A percentile compares a stretch with the other conserved stretches of the same genome.
Conservation (phyloP, 2,797 vertebrate genomes). For the Protonibea diacanthus region DNA sequence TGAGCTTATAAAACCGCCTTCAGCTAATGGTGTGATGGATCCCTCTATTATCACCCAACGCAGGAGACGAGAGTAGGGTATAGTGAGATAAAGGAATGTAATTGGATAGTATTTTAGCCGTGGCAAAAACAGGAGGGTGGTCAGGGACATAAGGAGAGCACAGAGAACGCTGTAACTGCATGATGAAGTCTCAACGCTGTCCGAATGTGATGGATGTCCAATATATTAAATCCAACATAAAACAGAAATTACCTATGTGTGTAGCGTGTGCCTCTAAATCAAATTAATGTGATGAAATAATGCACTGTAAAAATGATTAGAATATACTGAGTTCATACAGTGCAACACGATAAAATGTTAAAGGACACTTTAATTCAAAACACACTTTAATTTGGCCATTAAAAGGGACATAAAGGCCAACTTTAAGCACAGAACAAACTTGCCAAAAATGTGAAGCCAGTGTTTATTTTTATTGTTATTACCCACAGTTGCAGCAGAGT, state of each 20-base stretch:
- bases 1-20: conserved; percentile 81
- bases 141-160: conserved; percentile 47
- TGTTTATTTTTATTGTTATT: not conserved
- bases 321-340: not conserved
- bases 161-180: conserved; percentile 37
- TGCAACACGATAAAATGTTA: not conserved
- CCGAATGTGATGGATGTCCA: conserved; percentile 20
- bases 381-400: not conserved
- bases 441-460: not conserved
- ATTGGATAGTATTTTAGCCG: conserved; percentile 81
- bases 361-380: not conserved
- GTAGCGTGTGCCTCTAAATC: conserved; percentile 5
- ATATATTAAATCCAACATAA: conserved; percentile 39
- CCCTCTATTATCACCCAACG: conserved; percentile 81
- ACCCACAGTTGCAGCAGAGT: not conserved
- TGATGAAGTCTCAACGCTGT: conserved; percentile 56
- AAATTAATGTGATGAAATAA: conserved; percentile 25
- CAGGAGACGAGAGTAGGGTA: conserved; percentile 68
- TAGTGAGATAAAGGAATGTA: conserved; percentile 79
- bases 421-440: not conserved
- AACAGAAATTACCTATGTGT: conserved; percentile 17
- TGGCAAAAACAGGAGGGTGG: conserved; percentile 68
- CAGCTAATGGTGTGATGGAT: conserved; percentile 85
- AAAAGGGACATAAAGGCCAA: not conserved
- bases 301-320: not conserved